phyloP scores from a whole-genome alignment of 2,888 invertebrate genomes.

The Euzophera pinguis region DNA sequence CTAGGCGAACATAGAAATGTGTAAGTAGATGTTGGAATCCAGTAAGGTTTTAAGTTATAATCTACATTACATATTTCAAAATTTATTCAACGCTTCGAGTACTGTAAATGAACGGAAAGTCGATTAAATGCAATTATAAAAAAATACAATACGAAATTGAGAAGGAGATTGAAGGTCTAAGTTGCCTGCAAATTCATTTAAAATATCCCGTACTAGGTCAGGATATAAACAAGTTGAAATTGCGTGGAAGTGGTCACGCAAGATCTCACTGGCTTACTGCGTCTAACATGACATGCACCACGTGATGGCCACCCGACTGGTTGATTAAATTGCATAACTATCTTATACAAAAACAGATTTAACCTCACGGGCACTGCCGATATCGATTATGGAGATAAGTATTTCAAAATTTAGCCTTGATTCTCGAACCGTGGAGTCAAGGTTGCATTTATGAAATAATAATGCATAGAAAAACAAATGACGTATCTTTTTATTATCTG shows the following conservation, averaged over 20 bases:
- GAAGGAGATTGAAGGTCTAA: not conserved
- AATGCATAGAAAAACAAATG: slow-evolving; percentile 16
- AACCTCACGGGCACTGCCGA: not conserved
- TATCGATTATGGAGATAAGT: slow-evolving; percentile 10
- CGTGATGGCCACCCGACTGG: not conserved
- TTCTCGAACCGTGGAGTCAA: slow-evolving; percentile 18
- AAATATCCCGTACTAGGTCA: not conserved
- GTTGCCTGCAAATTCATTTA: not conserved
- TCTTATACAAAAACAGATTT: not conserved
- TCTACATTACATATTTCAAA: too few relatives aligned
- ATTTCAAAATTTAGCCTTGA: slow-evolving; percentile 13
- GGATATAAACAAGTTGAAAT: not conserved
- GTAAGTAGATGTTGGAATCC: too few relatives aligned
- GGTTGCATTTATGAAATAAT: slow-evolving; percentile 12
- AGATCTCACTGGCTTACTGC: not conserved
- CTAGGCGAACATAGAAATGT: too few relatives aligned
- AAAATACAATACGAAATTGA: not conserved
- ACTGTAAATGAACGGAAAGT: too few relatives aligned
- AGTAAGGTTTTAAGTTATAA: too few relatives aligned
- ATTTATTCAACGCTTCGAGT: too few relatives aligned
- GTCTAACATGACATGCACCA: not conserved
- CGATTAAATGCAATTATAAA: too few relatives aligned
- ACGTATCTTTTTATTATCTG: slow-evolving; percentile 17
- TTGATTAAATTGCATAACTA: not conserved
- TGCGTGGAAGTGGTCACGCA: slow-evolving; percentile 5